These are phyloP conservation scores for Tillus elongatus DNA, from an alignment of 2,888 invertebrate species.

Conservation along the genomic window DNA sequence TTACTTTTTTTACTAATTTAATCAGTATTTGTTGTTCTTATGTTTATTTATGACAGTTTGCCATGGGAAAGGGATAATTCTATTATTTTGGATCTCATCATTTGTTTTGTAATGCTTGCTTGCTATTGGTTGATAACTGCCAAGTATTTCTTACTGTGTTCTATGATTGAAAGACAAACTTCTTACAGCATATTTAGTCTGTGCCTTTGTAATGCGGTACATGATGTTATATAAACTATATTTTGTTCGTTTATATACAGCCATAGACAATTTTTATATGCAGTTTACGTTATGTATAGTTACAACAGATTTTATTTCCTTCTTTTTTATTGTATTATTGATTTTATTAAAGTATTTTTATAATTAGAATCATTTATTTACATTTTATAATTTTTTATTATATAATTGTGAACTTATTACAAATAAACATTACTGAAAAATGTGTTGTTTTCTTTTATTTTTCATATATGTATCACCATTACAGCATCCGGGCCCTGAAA, in stretches of 20 bases:
- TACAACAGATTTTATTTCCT: slow-evolving; percentile 41
- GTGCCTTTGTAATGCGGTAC: too few species aligned
- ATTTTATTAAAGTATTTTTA: slow-evolving; percentile 41
- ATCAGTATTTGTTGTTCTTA: slow-evolving; percentile 27
- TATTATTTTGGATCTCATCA: slow-evolving; percentile 36
- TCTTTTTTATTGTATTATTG: slow-evolving; percentile 39
- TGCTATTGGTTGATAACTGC: slow-evolving; percentile 26
- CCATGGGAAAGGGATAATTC: slow-evolving; percentile 38
- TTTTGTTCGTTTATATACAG: too few species aligned
- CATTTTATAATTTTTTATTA: slow-evolving; percentile 42
- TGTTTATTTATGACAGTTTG: slow-evolving; percentile 31
- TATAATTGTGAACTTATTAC: slow-evolving; percentile 38
- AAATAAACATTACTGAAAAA: slow-evolving; percentile 31
- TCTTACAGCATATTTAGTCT: too few species aligned
- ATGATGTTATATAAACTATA: too few species aligned
- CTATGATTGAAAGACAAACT: slow-evolving; percentile 19
- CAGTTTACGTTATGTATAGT: slow-evolving; percentile 41
- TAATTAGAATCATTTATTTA: slow-evolving; percentile 39
- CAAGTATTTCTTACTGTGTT: slow-evolving; percentile 26
- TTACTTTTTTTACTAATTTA: slow-evolving; percentile 19
- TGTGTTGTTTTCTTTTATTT: too few species aligned
- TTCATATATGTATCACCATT: too few species aligned
- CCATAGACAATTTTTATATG: slow-evolving; percentile 36
- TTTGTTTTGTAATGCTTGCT: slow-evolving; percentile 26
- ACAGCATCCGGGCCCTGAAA: too few species aligned